Base-by-base conservation (phyloP, 2,888 invertebrate species). In the Tinea semifulvella region DNA sequence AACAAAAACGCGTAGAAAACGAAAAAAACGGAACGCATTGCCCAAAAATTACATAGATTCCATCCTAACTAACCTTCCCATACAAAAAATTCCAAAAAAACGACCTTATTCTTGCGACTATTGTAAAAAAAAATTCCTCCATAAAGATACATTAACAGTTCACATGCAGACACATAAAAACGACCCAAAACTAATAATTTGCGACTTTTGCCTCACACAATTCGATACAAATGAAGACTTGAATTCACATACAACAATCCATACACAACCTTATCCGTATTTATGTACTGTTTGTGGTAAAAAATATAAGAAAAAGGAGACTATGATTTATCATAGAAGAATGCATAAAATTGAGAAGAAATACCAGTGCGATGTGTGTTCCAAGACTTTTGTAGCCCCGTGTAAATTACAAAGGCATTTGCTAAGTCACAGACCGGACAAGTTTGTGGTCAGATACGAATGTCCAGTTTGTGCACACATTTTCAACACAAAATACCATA, bases 391-490 rank as follows among this genome's bases (percentile, higher is more conserved):
- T 63, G 56, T 56, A 49, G 65, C 71, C 1, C 59, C 63, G 5
- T 60, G 69, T 54, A 77, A 77, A 46, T 56, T 79, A 13, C 63
- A 64, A 48, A 53, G 70, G 3, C 77, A 77, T 50, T 44, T 68
- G 1, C 54, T 56, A 8, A 58, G 62, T 18, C 76, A 75, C 50
- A 51, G 61, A 3, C 52, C 52, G 2, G 64, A 58, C 44, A 54
- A 56, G 28, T 74, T 55, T 55, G 58, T 68, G 17, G 52, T 71
- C 22, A 18, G 72, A 0, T 79, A 74, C 65, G 79, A 79, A 61
- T 79, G 79, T 7, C 79, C 79, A 0, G 79, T 79, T 2, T 79
- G 79, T 47, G 79, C 79, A 22, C 77, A 79, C 51, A 70, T 77
- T 68, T 79, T 79, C 58, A 63, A 77, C 57, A 79, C 79, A 3